Evolutionary conservation across 2,113 vertebrate species (phyloP), one percentile per base, ranked within the genome.

Genomic region (Corythoichthys intestinalis): DNA sequence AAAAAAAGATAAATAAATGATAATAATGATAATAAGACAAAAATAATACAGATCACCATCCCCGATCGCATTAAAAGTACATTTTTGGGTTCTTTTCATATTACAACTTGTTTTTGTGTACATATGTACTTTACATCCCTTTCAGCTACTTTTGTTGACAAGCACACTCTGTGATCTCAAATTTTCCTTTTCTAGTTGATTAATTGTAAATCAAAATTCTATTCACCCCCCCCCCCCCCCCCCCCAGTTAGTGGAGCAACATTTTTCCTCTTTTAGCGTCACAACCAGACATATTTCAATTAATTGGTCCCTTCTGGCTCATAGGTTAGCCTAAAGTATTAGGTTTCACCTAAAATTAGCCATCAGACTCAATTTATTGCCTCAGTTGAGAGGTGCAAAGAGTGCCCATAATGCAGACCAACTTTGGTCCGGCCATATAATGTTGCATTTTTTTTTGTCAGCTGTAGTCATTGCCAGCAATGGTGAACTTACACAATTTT

Each of bases 331-430:
- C 75, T n/a, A 57, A 73, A 65, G 88, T 83, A 89, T 93, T 89
- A 83, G 71, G 87, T 93, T 93, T 90, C 92, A 76, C 81, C 92
- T 92, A 92, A 91, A 92, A 93, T 92, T 92, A 93, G 90, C 91
- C 89, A 90, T 92, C 91, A 90, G 87, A 84, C 90, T 86, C 87
- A 91, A 92, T 93, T 93, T 93, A 92, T 92, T 91, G 88, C 90
- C 87, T 80, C 89, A 88, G 91, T 88, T 87, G 87, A 92, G 87
- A 89, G 83, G 76, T 78, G 81, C 76, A 70, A 88, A 87, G 85
- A 86, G 86, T 79, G 87, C 67, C 79, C 74, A 79, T 83, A 89
- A 87, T 84, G 83, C 77, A 39, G 73, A 70, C 82, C 83, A 86
- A 87, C 86, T 79, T 81, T 73, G 84, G 84, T 79, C 85, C 74